These are phyloP conservation scores for Mus minutoides DNA, from an alignment of 2,797 vertebrate species.

Conservation along the genomic window DNA sequence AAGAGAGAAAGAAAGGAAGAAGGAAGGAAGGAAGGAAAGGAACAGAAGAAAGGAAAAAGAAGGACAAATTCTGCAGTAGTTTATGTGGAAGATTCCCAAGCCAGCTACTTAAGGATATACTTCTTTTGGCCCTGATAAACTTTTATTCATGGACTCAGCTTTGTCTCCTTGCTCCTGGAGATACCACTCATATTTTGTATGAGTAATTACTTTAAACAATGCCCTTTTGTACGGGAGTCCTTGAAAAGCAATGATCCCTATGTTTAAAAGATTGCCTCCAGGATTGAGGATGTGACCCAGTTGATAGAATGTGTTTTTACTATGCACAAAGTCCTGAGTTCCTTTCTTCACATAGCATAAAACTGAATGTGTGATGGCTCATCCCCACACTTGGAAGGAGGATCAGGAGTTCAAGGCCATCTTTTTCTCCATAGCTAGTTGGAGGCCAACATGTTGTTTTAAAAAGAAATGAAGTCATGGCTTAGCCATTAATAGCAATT, in stretches of 20 bases:
- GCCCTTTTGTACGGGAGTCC: not conserved
- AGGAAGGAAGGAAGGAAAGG: not conserved
- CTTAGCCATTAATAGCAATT: not conserved
- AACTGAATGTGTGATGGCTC: too few species aligned
- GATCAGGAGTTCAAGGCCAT: not conserved
- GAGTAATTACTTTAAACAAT: conserved; percentile 2
- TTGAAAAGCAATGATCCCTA: not conserved
- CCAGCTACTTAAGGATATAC: not conserved
- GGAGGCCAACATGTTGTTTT: not conserved
- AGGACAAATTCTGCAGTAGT: not conserved
- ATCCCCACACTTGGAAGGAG: not conserved
- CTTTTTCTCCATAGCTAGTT: not conserved
- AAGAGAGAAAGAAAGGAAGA: not conserved
- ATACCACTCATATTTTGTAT: not conserved
- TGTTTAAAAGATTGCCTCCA: not conserved
- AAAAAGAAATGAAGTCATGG: not conserved
- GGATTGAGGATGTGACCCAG: not conserved
- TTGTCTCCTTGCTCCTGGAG: not conserved
- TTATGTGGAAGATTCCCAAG: not conserved
- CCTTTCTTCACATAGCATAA: not conserved
- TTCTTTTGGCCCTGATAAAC: not conserved
- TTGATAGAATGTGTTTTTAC: not conserved
- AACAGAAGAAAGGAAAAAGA: not conserved
- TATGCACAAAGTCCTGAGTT: not conserved
- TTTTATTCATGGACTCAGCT: not conserved